Conservation (phyloP, 1,140 invertebrate species). For the Hetaerina americana region DNA sequence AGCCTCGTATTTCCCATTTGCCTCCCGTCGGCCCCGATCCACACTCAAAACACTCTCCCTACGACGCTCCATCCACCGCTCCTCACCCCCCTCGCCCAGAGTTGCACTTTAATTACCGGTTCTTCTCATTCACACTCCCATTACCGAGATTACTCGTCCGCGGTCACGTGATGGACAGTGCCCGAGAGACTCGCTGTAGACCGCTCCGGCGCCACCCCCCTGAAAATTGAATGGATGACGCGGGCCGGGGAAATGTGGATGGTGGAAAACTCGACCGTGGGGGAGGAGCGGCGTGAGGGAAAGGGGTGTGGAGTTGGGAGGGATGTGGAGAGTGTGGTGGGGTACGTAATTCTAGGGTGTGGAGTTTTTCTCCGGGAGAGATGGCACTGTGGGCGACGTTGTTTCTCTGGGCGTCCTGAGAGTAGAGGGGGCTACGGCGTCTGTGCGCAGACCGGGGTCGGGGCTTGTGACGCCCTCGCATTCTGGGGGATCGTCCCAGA, state of each 20-base stretch:
- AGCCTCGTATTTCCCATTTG: no score
- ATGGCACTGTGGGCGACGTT: no score
- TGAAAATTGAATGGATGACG: background rate
- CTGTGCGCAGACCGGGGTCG: no score
- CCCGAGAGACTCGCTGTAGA: background rate
- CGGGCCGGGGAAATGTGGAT: background rate
- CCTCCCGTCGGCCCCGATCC: no score
- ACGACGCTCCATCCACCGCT: background rate
- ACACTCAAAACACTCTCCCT: background rate
- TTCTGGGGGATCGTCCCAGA: no score
- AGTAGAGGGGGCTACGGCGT: no score
- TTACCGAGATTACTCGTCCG: background rate
- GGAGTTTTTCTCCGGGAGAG: no score
- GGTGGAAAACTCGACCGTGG: no score
- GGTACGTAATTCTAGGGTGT: no score
- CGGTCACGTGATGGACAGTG: background rate
- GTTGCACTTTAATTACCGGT: background rate
- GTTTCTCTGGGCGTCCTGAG: no score
- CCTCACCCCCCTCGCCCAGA: background rate
- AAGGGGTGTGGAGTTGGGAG: background rate
- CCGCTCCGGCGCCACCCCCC: background rate
- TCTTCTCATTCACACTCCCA: background rate
- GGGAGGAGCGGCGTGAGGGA: background rate
- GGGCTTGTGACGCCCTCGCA: no score
- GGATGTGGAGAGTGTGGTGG: background rate